phyloP scores from a whole-genome alignment of 2,888 invertebrate species.

The Pollenia angustigena region DNA sequence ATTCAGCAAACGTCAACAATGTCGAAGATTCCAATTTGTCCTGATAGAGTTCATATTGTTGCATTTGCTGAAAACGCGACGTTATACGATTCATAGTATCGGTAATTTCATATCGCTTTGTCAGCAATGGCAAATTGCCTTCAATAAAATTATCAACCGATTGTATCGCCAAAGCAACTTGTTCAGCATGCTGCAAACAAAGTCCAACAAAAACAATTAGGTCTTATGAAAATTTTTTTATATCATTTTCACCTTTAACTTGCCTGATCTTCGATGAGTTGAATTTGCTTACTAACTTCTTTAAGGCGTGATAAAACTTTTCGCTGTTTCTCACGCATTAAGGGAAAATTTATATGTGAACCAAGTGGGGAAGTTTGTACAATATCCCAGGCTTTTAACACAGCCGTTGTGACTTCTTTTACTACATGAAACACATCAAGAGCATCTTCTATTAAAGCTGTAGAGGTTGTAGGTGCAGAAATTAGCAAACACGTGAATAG shows the following conservation, averaged over 20 bases:
- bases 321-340: slow-evolving; percentile 87
- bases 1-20: slow-evolving; percentile 88
- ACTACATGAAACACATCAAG: slow-evolving; percentile 86
- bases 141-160: slow-evolving; percentile 80
- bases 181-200: slow-evolving; percentile 79
- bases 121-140: slow-evolving; percentile 85
- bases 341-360: slow-evolving; percentile 86
- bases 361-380: slow-evolving; percentile 86
- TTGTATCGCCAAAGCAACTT: slow-evolving; percentile 81
- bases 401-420: slow-evolving; percentile 87
- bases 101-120: slow-evolving; percentile 87
- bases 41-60: slow-evolving; percentile 85
- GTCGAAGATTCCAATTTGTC: slow-evolving; percentile 87
- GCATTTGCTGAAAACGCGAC: slow-evolving; percentile 86
- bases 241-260: slow-evolving; percentile 15
- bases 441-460: slow-evolving; percentile 86
- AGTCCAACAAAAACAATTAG: slow-evolving; percentile 1
- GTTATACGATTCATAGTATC: slow-evolving; percentile 87
- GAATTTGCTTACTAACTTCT: slow-evolving; percentile 83
- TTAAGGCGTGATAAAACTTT: slow-evolving; percentile 86
- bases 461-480: slow-evolving; percentile 76
- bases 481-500: slow-evolving; percentile 48
- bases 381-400: slow-evolving; percentile 88
- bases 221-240: neutral
- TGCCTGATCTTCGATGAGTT: slow-evolving; percentile 82